phyloP scores from a whole-genome alignment of 2,797 vertebrate species.

The Neostethus bicornis region DNA sequence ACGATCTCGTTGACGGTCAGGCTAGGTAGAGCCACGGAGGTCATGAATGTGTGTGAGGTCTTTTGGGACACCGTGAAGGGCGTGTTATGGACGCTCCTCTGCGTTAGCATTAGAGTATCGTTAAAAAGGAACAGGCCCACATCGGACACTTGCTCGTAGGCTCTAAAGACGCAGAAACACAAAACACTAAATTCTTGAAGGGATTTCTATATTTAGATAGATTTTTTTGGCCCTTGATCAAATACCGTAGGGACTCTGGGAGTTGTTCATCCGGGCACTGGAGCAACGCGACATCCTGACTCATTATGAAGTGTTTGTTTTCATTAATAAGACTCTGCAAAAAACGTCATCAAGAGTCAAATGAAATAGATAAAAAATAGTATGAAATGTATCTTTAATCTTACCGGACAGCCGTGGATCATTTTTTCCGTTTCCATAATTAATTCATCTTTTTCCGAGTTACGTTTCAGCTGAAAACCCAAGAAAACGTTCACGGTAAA shows the following conservation, averaged over 20 bases:
- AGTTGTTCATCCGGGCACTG: conserved; percentile 75
- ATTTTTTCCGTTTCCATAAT: conserved; percentile 78
- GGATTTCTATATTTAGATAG: not conserved
- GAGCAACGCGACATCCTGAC: conserved; percentile 83
- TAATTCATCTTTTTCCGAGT: conserved; percentile 65
- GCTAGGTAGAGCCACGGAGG: conserved; percentile 78
- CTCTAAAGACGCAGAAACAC: conserved; percentile 58
- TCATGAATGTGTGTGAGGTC: conserved; percentile 82
- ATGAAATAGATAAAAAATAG: not conserved
- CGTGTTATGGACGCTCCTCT: conserved; percentile 56
- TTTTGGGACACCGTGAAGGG: conserved; percentile 74
- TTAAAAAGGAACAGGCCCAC: conserved; percentile 86
- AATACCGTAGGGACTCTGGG: conserved; percentile 81
- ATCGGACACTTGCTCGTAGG: conserved; percentile 76
- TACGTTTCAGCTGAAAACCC: conserved; percentile 77
- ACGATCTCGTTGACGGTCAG: conserved; percentile 76
- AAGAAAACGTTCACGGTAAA: not conserved
- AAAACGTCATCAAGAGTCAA: not conserved
- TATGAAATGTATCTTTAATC: not conserved
- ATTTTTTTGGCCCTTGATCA: no score
- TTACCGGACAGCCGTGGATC: conserved; percentile 86
- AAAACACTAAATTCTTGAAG: not conserved
- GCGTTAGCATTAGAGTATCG: conserved; percentile 78
- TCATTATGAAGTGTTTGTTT: conserved; percentile 82
- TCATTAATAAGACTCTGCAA: conserved; percentile 81